Conservation (phyloP, 2,888 invertebrate genomes). For the Spilosoma lubricipeda region DNA sequence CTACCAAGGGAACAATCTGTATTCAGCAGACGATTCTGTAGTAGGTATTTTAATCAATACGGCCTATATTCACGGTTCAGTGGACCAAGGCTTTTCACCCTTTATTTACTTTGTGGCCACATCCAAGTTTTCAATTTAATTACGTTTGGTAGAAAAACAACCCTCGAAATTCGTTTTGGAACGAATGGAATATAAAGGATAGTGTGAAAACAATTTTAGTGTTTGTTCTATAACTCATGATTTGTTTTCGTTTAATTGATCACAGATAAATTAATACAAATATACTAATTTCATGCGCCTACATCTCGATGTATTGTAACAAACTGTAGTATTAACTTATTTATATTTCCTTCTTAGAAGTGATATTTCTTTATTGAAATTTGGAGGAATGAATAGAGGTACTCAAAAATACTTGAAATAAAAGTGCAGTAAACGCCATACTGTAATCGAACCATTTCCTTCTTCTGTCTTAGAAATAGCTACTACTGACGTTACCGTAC, state of each 20-base stretch:
- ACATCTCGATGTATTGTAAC: neutral
- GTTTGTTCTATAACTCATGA: no score
- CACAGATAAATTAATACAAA: neutral
- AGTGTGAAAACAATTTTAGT: neutral
- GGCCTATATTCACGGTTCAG: conserved; percentile 26
- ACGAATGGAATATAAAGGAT: neutral
- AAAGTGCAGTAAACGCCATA: no score
- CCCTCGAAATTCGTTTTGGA: neutral
- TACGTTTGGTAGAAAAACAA: neutral
- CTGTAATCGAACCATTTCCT: no score
- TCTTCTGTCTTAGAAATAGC: no score
- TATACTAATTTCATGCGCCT: no score
- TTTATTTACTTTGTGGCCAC: conserved; percentile 4
- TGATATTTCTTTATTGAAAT: no score
- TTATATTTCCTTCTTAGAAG: no score
- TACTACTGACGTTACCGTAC: no score
- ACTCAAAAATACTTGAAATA: no score
- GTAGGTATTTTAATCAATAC: conserved; percentile 18
- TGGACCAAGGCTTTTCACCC: conserved; percentile 1
- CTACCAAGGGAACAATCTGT: neutral
- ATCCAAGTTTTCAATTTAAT: conserved; percentile 2
- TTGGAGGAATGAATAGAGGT: no score
- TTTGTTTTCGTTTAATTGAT: no score
- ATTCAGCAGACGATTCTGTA: conserved; percentile 17
- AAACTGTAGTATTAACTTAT: neutral